Base-by-base conservation (phyloP, 2,797 vertebrate species). In the Emys orbicularis region DNA sequence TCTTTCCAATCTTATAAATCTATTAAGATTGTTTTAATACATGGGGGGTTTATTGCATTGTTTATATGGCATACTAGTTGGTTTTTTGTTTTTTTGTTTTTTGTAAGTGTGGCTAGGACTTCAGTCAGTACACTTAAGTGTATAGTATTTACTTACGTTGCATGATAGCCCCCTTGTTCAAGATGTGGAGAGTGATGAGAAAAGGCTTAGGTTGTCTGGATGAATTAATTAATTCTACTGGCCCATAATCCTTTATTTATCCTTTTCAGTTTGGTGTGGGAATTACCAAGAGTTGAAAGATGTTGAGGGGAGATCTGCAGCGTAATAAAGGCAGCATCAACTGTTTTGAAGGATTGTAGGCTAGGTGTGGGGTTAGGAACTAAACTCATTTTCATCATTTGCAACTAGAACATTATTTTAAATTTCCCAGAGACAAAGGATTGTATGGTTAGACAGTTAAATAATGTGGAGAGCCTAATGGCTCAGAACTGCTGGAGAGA, bases 321-420 rank as follows among this genome's bases (percentile, higher is more conserved):
- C 31, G 81, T 94, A 47, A 11, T 92, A 87, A 90, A 41, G 79
- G 65, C 37, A 91, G 4, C 16, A 80, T 86, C 34, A 83, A 19
- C 56, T 68, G 19, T 86, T 91, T 13, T 59, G 90, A 97, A 61
- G 76, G 83, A 74, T 76, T 87, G 59, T 50, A 93, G 83, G 80
- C 47, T 83, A 86, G 52, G 37, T 25, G 10, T n/a, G 21, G 74
- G 41, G 83, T 94, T 86, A 88, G 47, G 50, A 94, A 91, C 89
- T 49, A 91, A 89, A 90, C n/a, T 93, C 12, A 87, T 53, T 95
- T 94, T 92, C 50, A 76, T 96, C 90, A 81, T 21, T 83, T 80
- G 72, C 90, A 31, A 94, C 59, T 80, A 83, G 44, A 31, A 29
- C 74, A 90, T 93, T 92, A 93, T 94, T 96, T 96, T 81, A 84